These are phyloP conservation scores for Tenthredo livida DNA, from an alignment of 2,888 invertebrate species.

Conservation along the genomic window DNA sequence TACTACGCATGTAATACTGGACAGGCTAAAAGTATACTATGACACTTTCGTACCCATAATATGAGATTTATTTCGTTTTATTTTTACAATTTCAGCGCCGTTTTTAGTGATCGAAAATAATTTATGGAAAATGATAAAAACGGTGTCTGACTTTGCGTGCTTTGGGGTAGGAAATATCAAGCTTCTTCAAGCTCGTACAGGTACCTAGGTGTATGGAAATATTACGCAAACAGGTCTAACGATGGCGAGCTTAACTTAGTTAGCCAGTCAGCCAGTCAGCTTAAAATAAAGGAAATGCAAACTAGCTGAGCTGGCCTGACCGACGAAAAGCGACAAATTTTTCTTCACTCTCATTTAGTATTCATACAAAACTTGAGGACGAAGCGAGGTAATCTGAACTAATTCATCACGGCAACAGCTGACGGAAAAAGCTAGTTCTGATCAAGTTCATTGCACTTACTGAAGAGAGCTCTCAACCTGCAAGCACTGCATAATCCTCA, in stretches of 20 bases:
- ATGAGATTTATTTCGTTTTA: background rate
- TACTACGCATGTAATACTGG: no score
- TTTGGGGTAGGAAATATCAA: constrained; percentile 4
- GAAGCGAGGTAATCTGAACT: background rate
- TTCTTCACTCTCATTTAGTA: constrained; percentile 16
- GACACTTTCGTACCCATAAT: background rate
- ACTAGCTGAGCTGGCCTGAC: constrained; percentile 7
- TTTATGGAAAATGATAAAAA: background rate
- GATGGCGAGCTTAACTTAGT: constrained; percentile 20
- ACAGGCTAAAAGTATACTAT: no score
- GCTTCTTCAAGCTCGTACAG: background rate
- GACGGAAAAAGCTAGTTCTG: constrained; percentile 7
- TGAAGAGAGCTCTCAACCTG: background rate
- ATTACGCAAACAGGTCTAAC: constrained; percentile 42
- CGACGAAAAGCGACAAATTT: background rate
- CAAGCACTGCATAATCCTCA: background rate
- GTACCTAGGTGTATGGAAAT: constrained; percentile 14
- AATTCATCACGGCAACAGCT: background rate
- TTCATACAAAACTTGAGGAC: background rate
- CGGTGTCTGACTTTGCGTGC: background rate
- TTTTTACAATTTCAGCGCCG: background rate
- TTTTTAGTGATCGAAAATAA: background rate
- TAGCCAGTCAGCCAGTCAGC: constrained; percentile 4
- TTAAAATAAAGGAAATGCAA: background rate
- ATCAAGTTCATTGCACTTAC: constrained; percentile 1